Percentiles rank a stretch among this genome's conserved stretches.
These are phyloP conservation scores for Phaethornis superciliosus DNA, from an alignment of 2,113 vertebrate genomes.

Conservation along the genomic window DNA sequence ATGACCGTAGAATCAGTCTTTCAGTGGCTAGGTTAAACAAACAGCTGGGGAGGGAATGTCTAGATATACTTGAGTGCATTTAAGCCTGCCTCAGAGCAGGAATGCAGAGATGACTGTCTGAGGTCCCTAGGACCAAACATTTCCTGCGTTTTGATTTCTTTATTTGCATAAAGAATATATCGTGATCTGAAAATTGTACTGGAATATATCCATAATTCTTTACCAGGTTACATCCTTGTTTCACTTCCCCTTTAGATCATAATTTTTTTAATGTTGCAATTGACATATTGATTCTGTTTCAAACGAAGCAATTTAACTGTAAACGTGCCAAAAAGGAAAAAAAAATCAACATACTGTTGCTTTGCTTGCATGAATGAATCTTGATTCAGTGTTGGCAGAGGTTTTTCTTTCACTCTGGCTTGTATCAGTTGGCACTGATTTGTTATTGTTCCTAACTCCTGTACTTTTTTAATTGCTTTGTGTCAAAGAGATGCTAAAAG, in stretches of 20 bases:
- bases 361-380: slow-evolving; percentile 10
- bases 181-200: background rate
- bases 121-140: background rate
- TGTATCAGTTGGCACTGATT: background rate
- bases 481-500: background rate
- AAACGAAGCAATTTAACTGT: slow-evolving; percentile 17
- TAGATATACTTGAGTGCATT: background rate
- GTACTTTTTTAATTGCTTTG: background rate
- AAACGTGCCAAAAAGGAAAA: background rate
- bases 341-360: slow-evolving; percentile 11
- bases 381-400: background rate
- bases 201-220: background rate
- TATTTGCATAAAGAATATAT: background rate
- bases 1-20: background rate
- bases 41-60: background rate
- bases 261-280: slow-evolving; percentile 11
- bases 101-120: background rate
- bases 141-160: background rate
- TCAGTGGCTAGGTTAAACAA: background rate
- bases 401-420: background rate
- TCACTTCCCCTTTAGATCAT: background rate
- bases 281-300: background rate
- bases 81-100: background rate
- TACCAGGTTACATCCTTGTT: background rate
- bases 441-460: background rate